Evolutionary conservation across 1,140 invertebrate species (phyloP), one percentile per base, ranked within the genome.

Genomic region (Apocrypta bakeri): DNA sequence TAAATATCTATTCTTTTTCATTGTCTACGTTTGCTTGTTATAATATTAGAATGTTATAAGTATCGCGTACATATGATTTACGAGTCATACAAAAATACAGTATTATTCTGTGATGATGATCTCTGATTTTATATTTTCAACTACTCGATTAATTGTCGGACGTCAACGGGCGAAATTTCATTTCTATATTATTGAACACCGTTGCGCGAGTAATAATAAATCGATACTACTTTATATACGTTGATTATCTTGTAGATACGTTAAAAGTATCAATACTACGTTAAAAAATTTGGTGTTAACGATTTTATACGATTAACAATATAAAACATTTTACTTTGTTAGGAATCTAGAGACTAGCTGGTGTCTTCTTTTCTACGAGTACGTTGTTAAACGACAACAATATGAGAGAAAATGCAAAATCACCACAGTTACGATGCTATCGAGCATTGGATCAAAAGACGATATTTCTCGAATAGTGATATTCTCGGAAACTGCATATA

Each of bases 331-430:
- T n/a, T 48, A 31, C 24, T 81, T 75, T 56, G 37, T 81, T 81
- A 81, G 40, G 63, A 48, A 68, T 73, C 56, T 81, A 81, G 66
- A 73, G 79, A 81, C 79, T 81, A 81, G 79, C 31, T 17, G n/a
- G 63, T 64, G n/a, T 75, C 66, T 81, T 25, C 33, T 74, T 25
- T 72, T 31, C 48, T 56, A 56, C 48, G 21, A n/a, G 48, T 6
- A 56, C 48, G 48, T 21, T 56, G 48, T 56, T n/a, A n/a, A 56
- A 21, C 48, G 48, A n/a, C 48, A 56, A 56, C 42, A 48, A 17
- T 48, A 11, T 56, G 1, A 7, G 21, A 7, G n/a, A 56, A 56
- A 56, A 56, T 56, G 48, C 14, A 37, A 78, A 7, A 66, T 64
- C 21, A 27, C 14, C 42, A 56, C n/a, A 17, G 14, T 48, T 17